Conservation (phyloP, 2,113 vertebrate species). For the Pomatostomus ruficeps region DNA sequence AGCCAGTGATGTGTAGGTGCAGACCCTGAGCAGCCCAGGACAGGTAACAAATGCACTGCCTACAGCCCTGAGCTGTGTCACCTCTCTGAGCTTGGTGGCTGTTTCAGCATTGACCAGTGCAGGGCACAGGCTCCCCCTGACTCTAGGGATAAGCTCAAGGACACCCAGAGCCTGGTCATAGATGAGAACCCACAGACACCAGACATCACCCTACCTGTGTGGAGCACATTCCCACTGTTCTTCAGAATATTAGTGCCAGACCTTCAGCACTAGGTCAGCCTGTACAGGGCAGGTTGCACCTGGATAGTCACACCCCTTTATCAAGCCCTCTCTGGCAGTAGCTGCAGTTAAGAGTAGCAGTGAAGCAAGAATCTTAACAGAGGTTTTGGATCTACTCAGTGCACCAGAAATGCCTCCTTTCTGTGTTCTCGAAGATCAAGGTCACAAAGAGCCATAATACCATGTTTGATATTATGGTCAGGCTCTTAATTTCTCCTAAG, state of each 20-base stretch:
- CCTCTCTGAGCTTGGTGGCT: not conserved
- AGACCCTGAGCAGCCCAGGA: not conserved
- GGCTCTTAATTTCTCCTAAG: not conserved
- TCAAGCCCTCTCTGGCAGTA: not conserved
- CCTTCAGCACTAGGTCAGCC: not conserved
- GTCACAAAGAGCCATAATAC: not conserved
- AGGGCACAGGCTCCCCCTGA: not conserved
- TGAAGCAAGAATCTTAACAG: not conserved
- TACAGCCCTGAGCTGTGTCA: not conserved
- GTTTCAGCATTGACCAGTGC: not conserved
- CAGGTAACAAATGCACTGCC: not conserved
- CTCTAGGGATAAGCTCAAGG: not conserved
- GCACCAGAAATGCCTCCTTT: not conserved
- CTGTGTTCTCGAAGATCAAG: not conserved
- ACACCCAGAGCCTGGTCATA: not conserved
- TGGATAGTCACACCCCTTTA: fast-evolving
- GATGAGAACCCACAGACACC: not conserved
- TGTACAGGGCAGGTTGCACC: not conserved
- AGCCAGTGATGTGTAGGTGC: not conserved
- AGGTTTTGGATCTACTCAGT: not conserved
- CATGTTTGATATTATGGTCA: not conserved
- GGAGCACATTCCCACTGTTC: not conserved
- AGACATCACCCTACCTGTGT: not conserved
- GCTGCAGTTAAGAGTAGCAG: not conserved
- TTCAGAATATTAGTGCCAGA: not conserved